A percentile compares a stretch with the other conserved stretches of the same genome.
Evolutionary conservation across 1,140 invertebrate genomes (phyloP).

Genomic region (Trachymyrmex cornetzi): DNA sequence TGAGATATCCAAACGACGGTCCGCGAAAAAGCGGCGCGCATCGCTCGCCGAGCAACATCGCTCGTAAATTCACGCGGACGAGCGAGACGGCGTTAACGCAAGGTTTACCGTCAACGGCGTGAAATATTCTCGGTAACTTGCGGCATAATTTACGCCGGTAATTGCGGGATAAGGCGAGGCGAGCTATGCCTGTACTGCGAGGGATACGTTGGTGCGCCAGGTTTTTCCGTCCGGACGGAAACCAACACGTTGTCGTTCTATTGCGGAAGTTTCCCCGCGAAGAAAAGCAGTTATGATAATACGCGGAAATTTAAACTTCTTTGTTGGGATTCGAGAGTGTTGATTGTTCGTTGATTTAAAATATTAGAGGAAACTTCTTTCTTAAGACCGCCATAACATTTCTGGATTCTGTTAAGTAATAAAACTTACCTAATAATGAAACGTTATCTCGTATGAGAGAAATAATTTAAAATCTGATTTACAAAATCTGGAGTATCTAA

Average conservation of each 20-base stretch:
- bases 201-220: constrained; percentile 12
- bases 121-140: constrained; percentile 77
- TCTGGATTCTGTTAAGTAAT: not conserved
- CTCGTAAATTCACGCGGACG: constrained; percentile 76
- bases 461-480: constrained; percentile 4
- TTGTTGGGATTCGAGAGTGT: constrained; percentile 4
- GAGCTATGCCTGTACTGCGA: not conserved
- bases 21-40: constrained; percentile 73
- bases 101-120: constrained; percentile 78
- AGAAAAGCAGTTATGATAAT: not conserved
- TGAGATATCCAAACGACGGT: constrained; percentile 68
- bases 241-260: constrained; percentile 23
- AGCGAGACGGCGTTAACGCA: constrained; percentile 77
- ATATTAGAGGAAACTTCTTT: constrained; percentile 6
- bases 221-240: constrained; percentile 46
- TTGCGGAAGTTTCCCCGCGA: not conserved
- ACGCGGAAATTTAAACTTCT: not conserved
- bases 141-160: constrained; percentile 75
- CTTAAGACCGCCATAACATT: not conserved
- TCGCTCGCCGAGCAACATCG: constrained; percentile 70
- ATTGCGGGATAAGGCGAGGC: constrained; percentile 71
- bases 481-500: not conserved
- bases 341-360: not conserved
- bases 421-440: not conserved
- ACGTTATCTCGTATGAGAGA: not conserved